These are phyloP conservation scores for Apogon talboti DNA, from an alignment of 2,797 vertebrate species.

Conservation along the genomic window DNA sequence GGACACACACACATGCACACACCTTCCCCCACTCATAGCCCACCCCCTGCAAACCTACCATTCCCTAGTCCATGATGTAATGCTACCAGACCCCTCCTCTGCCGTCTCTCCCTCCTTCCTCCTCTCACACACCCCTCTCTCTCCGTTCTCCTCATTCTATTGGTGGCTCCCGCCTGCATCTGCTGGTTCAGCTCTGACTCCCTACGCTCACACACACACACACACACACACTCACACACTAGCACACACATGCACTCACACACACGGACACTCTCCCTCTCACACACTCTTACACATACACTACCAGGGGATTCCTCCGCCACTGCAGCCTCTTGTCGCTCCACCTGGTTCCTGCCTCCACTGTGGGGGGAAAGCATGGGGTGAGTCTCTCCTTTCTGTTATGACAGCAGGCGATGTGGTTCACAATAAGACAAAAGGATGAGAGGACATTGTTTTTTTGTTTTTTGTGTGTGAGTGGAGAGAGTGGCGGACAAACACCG, in stretches of 20 bases:
- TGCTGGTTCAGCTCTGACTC: constrained; percentile 79
- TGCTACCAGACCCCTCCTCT: constrained; percentile 80
- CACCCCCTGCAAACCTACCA: constrained; percentile 76
- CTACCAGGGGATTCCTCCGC: constrained; percentile 77
- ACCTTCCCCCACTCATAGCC: constrained; percentile 71
- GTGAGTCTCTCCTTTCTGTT: constrained; percentile 73
- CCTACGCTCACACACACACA: constrained; percentile 35
- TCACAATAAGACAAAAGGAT: constrained; percentile 71
- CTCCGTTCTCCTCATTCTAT: constrained; percentile 69
- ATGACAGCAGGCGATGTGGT: constrained; percentile 61
- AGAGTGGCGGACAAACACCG: constrained; percentile 51
- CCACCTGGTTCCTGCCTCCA: constrained; percentile 65
- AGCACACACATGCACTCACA: constrained; percentile 23
- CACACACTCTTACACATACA: constrained; percentile 78
- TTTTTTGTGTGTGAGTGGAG: constrained; percentile 22
- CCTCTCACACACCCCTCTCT: constrained; percentile 67
- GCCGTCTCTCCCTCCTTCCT: constrained; percentile 64
- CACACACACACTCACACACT: constrained; percentile 30
- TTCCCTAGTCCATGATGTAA: constrained; percentile 82
- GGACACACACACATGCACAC: constrained; percentile 53
- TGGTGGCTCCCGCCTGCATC: constrained; percentile 79
- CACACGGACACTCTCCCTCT: constrained; percentile 41
- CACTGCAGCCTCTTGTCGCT: constrained; percentile 67
- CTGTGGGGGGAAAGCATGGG: constrained; percentile 54
- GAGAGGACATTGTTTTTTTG: constrained; percentile 38